Evolutionary conservation across 2,888 invertebrate species (phyloP).

Genomic region (Neuroscelio doddi): DNA sequence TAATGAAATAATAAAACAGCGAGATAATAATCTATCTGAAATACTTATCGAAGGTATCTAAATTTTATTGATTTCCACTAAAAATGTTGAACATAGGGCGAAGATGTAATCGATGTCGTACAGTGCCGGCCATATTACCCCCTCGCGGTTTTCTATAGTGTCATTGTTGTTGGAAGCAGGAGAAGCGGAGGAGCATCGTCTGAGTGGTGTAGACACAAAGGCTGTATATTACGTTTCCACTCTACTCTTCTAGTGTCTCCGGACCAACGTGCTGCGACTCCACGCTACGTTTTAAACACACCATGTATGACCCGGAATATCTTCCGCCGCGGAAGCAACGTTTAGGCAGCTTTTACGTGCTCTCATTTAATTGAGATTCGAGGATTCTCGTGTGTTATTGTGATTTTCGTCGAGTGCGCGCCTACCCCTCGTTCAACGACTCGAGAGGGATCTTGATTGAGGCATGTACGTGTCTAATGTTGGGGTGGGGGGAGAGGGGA

Average conservation of each 20-base stretch:
- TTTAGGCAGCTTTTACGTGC: conserved; percentile 1
- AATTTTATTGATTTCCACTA: no score
- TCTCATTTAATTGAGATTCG: conserved; percentile 4
- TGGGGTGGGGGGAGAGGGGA: conserved; percentile 55
- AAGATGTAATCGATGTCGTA: background rate
- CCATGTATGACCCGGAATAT: background rate
- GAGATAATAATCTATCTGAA: no score
- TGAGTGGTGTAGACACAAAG: conserved; percentile 66
- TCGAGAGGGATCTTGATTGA: conserved; percentile 6
- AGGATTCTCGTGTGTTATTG: conserved; percentile 6
- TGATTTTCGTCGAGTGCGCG: conserved; percentile 5
- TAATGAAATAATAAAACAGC: no score
- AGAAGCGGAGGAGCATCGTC: conserved; percentile 48
- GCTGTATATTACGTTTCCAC: conserved; percentile 68
- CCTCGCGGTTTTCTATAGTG: conserved; percentile 61
- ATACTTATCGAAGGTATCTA: no score
- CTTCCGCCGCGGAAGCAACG: conserved; percentile 5
- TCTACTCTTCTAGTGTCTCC: conserved; percentile 61
- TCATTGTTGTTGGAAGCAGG: conserved; percentile 64
- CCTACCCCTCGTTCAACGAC: background rate
- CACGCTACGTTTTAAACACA: background rate
- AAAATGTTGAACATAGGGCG: no score
- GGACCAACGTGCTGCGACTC: background rate
- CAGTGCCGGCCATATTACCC: conserved; percentile 51
- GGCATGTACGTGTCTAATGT: conserved; percentile 4